These are phyloP conservation scores for Coptodon rendalli DNA, from an alignment of 2,113 vertebrate genomes.

Conservation along the genomic window DNA sequence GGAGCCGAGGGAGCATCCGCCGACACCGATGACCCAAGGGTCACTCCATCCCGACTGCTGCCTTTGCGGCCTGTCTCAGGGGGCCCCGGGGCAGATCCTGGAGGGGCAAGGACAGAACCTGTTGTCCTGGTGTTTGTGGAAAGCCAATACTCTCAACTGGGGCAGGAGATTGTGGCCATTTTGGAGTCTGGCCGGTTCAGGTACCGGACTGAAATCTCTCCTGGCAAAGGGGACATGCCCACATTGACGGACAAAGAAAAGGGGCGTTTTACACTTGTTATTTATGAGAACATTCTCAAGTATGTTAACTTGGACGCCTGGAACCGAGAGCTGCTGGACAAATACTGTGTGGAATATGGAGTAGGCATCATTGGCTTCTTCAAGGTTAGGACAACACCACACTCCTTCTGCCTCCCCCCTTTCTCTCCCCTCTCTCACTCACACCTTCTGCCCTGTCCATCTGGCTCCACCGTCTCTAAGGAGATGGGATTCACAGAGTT, in stretches of 20 bases:
- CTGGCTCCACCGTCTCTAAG: constrained; percentile 53
- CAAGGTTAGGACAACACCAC: constrained; percentile 77
- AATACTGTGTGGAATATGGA: constrained; percentile 96
- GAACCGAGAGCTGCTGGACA: constrained; percentile 98
- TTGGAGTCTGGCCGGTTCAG: constrained; percentile 93
- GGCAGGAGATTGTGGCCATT: constrained; percentile 97
- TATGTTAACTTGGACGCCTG: constrained; percentile 96
- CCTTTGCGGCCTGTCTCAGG: constrained; percentile 74
- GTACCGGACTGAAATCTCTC: constrained; percentile 93
- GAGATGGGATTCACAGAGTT: constrained; percentile 58
- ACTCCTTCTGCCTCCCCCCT: constrained; percentile 5
- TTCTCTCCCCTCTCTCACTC: constrained; percentile 27
- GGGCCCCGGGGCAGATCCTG: constrained; percentile 59
- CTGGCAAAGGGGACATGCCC: constrained; percentile 97
- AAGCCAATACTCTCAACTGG: constrained; percentile 95
- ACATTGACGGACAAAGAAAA: constrained; percentile 90
- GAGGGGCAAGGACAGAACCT: constrained; percentile 84
- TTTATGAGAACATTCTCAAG: constrained; percentile 97
- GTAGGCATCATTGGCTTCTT: constrained; percentile 98
- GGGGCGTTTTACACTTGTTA: constrained; percentile 89
- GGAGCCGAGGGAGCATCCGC: constrained; percentile 70
- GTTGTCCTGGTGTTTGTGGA: constrained; percentile 96
- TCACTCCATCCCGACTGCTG: constrained; percentile 83
- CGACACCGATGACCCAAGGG: constrained; percentile 80
- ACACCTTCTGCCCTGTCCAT: constrained; percentile 64